Base-by-base conservation (phyloP, 1,140 invertebrate species). In the Parapsyche elsis region DNA sequence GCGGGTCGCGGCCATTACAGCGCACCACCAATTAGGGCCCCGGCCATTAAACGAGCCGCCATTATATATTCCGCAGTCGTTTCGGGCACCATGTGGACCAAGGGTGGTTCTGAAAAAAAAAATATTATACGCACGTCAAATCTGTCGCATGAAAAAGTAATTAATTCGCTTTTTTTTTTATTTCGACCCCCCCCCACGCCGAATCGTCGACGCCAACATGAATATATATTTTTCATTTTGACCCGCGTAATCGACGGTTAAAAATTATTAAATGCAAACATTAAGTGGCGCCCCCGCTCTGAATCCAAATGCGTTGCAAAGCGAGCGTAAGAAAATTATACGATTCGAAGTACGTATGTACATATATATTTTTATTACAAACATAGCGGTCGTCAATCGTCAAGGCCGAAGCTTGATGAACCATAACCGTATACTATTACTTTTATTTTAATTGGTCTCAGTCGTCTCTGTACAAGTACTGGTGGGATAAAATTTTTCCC, bases 71-170 rank as follows among this genome's bases (percentile, higher is more conserved):
- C 75, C 24, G 30, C 14, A 30, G 26, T 45, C 75, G 57, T 64
- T n/a, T 57, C 24, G 12, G 9, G 59, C 75, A 23, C 57, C 75
- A 77, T 77, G 24, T 77, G 75, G 44, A 26, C 38, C 10, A 16
- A 12, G 49, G 49, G 49, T 53, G 49, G 16, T 53, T 2, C 16
- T 53, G 10, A 53, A 53, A 53, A 53, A 14, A 67, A 9, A 61
- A 61, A 61, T 61, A 67, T 67, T 67, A 16, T 53, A 67, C 24
- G 64, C 12, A 4, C 38, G 26, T 14, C 46, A 45, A 77, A 77
- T 77, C 75, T 67, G 75, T 77, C 75, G 46, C 75, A 77, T 64
- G 75, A 59, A 59, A 61, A 61, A 59, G 21, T 59, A 24, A 67
- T 77, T 77, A 77, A 77, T 77, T 45, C 53, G 21, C 9, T 10